phyloP scores from a whole-genome alignment of 2,797 vertebrate species.

The Sebastes nivosus region DNA sequence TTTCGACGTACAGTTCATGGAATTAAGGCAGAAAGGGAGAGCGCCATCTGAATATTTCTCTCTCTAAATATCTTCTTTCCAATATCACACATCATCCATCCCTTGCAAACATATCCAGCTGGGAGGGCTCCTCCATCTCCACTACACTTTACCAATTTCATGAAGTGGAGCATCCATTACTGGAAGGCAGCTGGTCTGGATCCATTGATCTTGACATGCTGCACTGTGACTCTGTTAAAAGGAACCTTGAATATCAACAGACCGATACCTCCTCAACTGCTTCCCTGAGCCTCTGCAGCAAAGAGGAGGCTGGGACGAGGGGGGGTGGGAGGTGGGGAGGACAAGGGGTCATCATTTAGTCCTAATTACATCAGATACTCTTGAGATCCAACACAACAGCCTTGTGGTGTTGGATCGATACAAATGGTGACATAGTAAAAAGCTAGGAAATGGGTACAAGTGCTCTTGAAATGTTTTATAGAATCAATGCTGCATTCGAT shows the following conservation, averaged over 20 bases:
- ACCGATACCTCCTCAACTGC: not conserved
- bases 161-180: not conserved
- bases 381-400: slow-evolving; percentile 7
- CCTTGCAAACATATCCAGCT: not conserved
- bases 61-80: slow-evolving; percentile 23
- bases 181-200: not conserved
- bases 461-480: slow-evolving; percentile 26
- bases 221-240: not conserved
- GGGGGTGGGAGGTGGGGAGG: no score
- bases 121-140: slow-evolving; percentile 16
- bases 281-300: not conserved
- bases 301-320: not conserved
- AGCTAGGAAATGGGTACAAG: slow-evolving; percentile 26
- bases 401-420: not conserved
- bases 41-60: not conserved
- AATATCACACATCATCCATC: slow-evolving; percentile 23
- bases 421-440: slow-evolving; percentile 12
- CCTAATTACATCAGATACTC: slow-evolving; percentile 23
- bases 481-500: not conserved
- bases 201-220: slow-evolving; percentile 1
- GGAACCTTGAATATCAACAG: slow-evolving; percentile 4
- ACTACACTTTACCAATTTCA: not conserved
- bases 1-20: slow-evolving; percentile 44
- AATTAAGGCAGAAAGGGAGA: slow-evolving; percentile 55
- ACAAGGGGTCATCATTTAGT: not conserved